These are phyloP conservation scores for Tyria jacobaeae DNA, from an alignment of 2,888 invertebrate genomes.

Conservation along the genomic window DNA sequence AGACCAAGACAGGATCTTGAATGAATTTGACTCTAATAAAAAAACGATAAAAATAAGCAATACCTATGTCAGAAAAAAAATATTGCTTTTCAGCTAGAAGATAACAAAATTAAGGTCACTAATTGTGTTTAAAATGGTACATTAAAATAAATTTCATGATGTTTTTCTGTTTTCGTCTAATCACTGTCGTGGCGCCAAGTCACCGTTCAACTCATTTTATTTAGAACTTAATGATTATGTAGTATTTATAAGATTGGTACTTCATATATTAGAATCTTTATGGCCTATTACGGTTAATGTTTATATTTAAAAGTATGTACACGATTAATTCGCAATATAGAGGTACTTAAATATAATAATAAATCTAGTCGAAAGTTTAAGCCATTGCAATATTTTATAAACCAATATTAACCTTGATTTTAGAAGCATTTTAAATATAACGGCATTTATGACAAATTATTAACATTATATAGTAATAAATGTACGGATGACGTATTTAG, in stretches of 20 bases:
- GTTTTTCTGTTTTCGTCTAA: neutral
- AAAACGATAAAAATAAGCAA: too few relatives aligned
- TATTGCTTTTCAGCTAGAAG: too few relatives aligned
- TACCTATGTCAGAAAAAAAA: too few relatives aligned
- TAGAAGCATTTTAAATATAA: constrained; percentile 55
- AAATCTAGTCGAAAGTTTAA: constrained; percentile 85
- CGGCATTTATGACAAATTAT: constrained; percentile 65
- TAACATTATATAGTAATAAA: constrained; percentile 35
- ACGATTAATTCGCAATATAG: constrained; percentile 68
- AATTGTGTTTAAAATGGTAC: neutral
- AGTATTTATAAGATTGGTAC: constrained; percentile 38
- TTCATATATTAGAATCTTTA: constrained; percentile 43
- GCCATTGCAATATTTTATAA: constrained; percentile 84
- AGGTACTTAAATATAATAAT: constrained; percentile 78
- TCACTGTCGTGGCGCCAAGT: constrained; percentile 11
- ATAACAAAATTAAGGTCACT: too few relatives aligned
- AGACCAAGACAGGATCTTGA: neutral
- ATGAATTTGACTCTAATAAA: too few relatives aligned
- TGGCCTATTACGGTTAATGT: constrained; percentile 28
- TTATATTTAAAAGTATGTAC: constrained; percentile 42
- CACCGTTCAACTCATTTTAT: constrained; percentile 40
- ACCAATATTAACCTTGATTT: constrained; percentile 60
- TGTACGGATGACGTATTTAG: constrained; percentile 41
- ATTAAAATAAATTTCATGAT: neutral
- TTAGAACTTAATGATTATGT: constrained; percentile 28